Base-by-base conservation (phyloP, 2,888 invertebrate species). In the Vandiemenella viatica region DNA sequence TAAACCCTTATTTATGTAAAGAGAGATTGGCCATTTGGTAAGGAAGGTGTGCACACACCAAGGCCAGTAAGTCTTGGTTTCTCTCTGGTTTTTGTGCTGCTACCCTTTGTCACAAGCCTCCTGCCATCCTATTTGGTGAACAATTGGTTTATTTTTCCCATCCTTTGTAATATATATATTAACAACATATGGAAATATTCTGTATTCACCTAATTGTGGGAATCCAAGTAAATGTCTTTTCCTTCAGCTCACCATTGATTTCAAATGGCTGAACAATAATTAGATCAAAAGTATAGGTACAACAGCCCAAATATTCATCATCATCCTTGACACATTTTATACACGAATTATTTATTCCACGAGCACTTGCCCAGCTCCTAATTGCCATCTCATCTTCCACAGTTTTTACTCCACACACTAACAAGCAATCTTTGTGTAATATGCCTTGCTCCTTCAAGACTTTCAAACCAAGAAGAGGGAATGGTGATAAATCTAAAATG, bases 391-490 rank as follows among this genome's bases (percentile, higher is more conserved):
- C 62, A 50, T 74, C 68, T 20, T 38, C 44, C 17, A 52, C 44
- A 32, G 42, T 26, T 4, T 60, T 37, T 53, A 68, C 68, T 55
- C 63, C 63, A 59, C 72, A 74, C 10, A 45, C 38, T 8, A 45
- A 22, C n/a, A n/a, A n/a, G n/a, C n/a, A n/a, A n/a, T n/a, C n/a
- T n/a, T n/a, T n/a, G n/a, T n/a, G n/a, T n/a, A n/a, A n/a, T n/a
- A n/a, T n/a, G n/a, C n/a, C n/a, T n/a, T n/a, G n/a, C n/a, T n/a
- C n/a, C n/a, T n/a, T n/a, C n/a, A 77, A 63, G 61, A 79, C 63
- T 47, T 71, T 62, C 38, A 80, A 60, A 1, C 80, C 80, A 58
- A 77, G 72, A 38, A 79, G 56, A 1, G 82, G 81, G 60, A 80
- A 77, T 5, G 75, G 74, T 55, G 71, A 71, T 21, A 75, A 64